Evolutionary conservation across 2,797 vertebrate species (phyloP).

Genomic region (Sebastes matsubarae): DNA sequence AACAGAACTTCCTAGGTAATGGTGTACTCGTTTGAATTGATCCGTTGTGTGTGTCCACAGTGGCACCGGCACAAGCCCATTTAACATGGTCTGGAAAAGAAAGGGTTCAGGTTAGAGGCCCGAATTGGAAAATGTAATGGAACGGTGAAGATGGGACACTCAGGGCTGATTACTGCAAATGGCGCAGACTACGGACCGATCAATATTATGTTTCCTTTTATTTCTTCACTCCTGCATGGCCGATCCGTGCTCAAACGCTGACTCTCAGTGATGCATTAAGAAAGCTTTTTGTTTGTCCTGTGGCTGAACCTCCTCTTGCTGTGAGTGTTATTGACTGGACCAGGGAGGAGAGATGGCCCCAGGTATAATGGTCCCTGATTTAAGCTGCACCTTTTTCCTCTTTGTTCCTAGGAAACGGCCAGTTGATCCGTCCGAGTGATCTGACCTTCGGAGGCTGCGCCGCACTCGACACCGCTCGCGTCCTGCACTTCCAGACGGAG

Average conservation of each 20-base stretch:
- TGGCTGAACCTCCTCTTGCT: conserved; percentile 42
- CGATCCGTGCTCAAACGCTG: conserved; percentile 8
- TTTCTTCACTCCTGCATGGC: conserved; percentile 33
- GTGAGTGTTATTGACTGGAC: conserved; percentile 51
- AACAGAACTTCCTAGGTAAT: conserved; percentile 74
- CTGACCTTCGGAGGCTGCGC: conserved; percentile 74
- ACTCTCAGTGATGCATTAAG: conserved; percentile 42
- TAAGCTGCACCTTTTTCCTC: not conserved
- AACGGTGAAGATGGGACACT: conserved; percentile 37
- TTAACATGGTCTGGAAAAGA: not conserved
- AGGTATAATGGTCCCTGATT: conserved; percentile 32
- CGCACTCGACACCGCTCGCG: not conserved
- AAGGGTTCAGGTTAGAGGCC: conserved; percentile 21
- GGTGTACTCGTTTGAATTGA: conserved; percentile 8
- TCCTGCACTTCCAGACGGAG: conserved; percentile 57
- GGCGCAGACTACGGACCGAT: conserved; percentile 25
- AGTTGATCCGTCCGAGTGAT: conserved; percentile 60
- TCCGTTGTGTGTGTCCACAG: not conserved
- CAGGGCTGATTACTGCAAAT: conserved; percentile 53
- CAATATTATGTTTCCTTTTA: conserved; percentile 58
- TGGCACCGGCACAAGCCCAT: not conserved
- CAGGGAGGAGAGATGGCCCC: conserved; percentile 13
- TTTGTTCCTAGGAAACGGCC: conserved; percentile 63
- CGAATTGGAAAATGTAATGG: conserved; percentile 23
- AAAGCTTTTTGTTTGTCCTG: conserved; percentile 50